phyloP scores from a whole-genome alignment of 2,113 vertebrate species.

The Cranoglanis bouderius region DNA sequence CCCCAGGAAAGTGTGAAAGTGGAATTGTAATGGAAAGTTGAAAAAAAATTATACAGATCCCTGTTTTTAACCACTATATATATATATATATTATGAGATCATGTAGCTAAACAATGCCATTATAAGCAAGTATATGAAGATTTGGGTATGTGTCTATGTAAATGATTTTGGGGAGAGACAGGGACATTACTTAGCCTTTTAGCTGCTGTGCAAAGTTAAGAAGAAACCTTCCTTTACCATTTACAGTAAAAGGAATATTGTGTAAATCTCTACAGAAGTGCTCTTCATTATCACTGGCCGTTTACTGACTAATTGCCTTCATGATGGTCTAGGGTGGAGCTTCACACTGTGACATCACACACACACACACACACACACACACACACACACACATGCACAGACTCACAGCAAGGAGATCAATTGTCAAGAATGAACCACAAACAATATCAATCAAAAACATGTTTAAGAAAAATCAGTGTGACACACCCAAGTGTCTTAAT shows the following conservation, averaged over 20 bases:
- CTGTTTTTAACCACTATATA: neutral
- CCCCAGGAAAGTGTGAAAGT: neutral
- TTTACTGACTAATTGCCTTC: constrained; percentile 3
- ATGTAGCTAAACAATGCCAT: neutral
- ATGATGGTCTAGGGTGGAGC: neutral
- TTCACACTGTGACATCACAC: neutral
- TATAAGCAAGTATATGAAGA: neutral
- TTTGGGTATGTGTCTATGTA: neutral
- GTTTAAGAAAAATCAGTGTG: neutral
- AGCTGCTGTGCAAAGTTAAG: neutral
- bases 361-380: neutral
- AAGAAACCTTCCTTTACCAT: neutral
- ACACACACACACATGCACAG: neutral
- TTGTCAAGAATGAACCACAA: neutral
- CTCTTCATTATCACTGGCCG: neutral
- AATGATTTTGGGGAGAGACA: neutral
- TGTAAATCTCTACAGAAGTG: neutral
- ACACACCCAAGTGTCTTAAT: neutral
- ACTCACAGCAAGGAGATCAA: neutral
- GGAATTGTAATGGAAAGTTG: neutral
- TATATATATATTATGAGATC: neutral
- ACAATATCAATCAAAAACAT: neutral
- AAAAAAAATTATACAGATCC: neutral
- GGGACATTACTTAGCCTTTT: neutral
- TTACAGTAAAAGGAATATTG: neutral